Conservation (phyloP, 2,113 vertebrate genomes). For the Mustela lutreola region DNA sequence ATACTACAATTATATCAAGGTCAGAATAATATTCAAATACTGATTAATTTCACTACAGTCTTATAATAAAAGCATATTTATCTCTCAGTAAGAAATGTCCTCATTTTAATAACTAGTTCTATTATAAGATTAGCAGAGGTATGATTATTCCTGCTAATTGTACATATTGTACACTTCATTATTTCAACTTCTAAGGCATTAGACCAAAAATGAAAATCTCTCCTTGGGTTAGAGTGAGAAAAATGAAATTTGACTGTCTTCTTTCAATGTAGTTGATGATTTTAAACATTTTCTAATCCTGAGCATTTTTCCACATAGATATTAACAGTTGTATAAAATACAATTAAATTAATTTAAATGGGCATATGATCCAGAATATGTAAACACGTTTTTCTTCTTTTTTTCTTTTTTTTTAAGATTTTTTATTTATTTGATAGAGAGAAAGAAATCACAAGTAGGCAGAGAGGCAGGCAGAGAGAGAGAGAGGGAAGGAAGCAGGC, state of each 20-base stretch:
- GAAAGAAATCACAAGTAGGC: too few relatives aligned
- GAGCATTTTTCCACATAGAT: neutral
- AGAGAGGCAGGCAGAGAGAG: too few relatives aligned
- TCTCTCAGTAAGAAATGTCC: neutral
- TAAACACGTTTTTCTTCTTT: neutral
- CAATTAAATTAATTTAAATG: constrained; percentile 24
- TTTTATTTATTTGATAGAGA: too few relatives aligned
- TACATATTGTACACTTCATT: constrained; percentile 50
- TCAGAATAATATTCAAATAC: constrained; percentile 61
- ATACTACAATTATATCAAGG: neutral
- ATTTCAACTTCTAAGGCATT: constrained; percentile 34
- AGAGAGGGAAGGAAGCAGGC: too few relatives aligned
- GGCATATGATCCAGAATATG: neutral
- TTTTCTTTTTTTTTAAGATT: too few relatives aligned
- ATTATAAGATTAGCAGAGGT: constrained; percentile 7
- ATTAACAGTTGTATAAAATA: constrained; percentile 1
- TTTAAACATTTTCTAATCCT: constrained; percentile 40
- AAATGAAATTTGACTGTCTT: neutral
- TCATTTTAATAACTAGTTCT: constrained; percentile 64
- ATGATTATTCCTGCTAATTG: constrained; percentile 52
- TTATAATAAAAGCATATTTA: constrained; percentile 51
- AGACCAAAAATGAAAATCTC: constrained; percentile 32
- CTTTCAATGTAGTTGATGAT: neutral
- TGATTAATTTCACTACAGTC: constrained; percentile 41
- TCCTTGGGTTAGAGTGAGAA: neutral